Conservation (phyloP, 2,888 invertebrate genomes). For the Brassicogethes aeneus region DNA sequence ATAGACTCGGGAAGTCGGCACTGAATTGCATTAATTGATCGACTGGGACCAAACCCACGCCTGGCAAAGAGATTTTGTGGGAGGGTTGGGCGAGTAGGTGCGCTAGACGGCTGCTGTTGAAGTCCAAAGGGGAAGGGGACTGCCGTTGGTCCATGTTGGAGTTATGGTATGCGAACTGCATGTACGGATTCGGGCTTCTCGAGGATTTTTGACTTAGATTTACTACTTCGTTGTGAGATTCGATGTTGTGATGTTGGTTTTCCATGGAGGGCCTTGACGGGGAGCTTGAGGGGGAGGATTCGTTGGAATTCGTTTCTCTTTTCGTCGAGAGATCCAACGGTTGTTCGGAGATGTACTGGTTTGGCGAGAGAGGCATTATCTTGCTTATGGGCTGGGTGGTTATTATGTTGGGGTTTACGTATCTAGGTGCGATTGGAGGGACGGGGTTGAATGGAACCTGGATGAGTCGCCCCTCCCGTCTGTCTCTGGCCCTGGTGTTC, state of each 20-base stretch:
- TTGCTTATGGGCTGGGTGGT: slow-evolving; percentile 12
- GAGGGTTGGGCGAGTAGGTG: slow-evolving; percentile 43
- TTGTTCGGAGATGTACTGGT: slow-evolving; percentile 50
- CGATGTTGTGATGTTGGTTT: slow-evolving; percentile 48
- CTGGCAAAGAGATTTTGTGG: slow-evolving; percentile 34
- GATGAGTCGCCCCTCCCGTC: slow-evolving; percentile 55
- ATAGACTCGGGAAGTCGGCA: slow-evolving; percentile 49
- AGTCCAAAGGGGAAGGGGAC: slow-evolving; percentile 40
- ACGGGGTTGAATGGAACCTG: slow-evolving; percentile 41
- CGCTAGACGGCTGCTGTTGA: slow-evolving; percentile 42
- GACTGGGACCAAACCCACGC: slow-evolving; percentile 52
- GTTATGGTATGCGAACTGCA: slow-evolving; percentile 43
- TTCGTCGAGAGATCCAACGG: slow-evolving; percentile 89
- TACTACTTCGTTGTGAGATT: slow-evolving; percentile 62
- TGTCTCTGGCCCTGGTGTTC: slow-evolving; percentile 84
- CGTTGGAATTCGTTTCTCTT: slow-evolving; percentile 49
- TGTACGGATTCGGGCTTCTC: slow-evolving; percentile 47
- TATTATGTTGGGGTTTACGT: slow-evolving; percentile 11
- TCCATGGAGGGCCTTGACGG: slow-evolving; percentile 54
- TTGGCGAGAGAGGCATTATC: slow-evolving; percentile 7
- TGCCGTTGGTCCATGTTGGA: slow-evolving; percentile 46
- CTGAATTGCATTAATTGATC: slow-evolving; percentile 54
- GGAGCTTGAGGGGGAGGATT: slow-evolving; percentile 53
- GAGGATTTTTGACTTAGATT: slow-evolving; percentile 68
- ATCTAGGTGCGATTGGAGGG: slow-evolving; percentile 23